Evolutionary conservation across 2,113 vertebrate genomes (phyloP), one percentile per base, ranked within the genome.

Genomic region (Tringa solitaria): DNA sequence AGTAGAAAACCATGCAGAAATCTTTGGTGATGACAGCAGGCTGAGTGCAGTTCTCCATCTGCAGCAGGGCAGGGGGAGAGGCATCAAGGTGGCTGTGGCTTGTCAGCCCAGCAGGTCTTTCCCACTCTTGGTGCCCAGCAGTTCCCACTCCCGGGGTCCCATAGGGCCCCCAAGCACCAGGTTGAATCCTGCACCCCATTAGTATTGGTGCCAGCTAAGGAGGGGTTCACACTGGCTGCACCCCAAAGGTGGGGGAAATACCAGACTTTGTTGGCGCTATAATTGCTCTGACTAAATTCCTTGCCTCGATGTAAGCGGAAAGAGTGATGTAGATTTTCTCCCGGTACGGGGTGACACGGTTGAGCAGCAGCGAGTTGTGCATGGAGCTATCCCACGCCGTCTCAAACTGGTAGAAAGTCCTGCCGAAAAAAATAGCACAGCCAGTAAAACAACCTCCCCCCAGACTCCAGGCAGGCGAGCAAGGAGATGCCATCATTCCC

Each of bases 261-360:
- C 24, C 72, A 67, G 87, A 28, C 11, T 85, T 51, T 22, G 21
- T 8, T 57, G n/a, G 35, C 5, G 2, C 23, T 69, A n/a, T 2
- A 72, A 50, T 12, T 27, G 41, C 75, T 19, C 7, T 4, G 6
- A 1, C 5, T 4, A 51, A 87, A 43, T 45, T 88, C 51, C 97
- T 98, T 98, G 98, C 99, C 99, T 99, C 99, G 1, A 99, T 97
- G 95, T 99, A 99, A 33, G 99, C 99, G 0, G 99, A 99, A 15
- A 99, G 97, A 10, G 99, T 99, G 98, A 99, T 99, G 98, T 99
- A 99, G 98, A 99, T 99, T 96, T 99, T 99, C 98, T 99, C 99
- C 46, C 99, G 98, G 28, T 98, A 99, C 0, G 99, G 99, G 50
- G 99, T 99, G 94, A 99, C 99, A 24, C 99, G 98, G 96, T 99